Percentiles rank a stretch among this genome's conserved stretches.
Conservation (phyloP, 1,140 invertebrate genomes). For the Mya arenaria region DNA sequence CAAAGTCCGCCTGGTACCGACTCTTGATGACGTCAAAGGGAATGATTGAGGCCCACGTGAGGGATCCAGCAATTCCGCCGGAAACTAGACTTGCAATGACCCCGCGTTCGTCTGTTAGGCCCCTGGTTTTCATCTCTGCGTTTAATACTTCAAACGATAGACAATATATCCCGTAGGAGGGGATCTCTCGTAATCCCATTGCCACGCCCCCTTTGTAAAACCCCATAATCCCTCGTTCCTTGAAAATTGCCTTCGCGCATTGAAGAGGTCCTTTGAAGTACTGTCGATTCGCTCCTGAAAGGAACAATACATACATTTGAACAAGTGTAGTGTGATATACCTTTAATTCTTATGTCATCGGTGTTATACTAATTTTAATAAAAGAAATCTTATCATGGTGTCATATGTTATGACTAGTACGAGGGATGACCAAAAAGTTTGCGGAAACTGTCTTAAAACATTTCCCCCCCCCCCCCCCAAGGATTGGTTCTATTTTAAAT, state of each 20-base stretch:
- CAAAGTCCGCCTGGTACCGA: conserved; percentile 78
- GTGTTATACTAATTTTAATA: too few relatives aligned
- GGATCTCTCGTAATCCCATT: conserved; percentile 81
- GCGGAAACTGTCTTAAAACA: too few relatives aligned
- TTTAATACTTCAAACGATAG: conserved; percentile 83
- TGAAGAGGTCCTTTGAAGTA: conserved; percentile 66
- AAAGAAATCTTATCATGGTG: too few relatives aligned
- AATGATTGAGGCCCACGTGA: conserved; percentile 80
- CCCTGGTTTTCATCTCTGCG: conserved; percentile 42
- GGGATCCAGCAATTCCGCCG: conserved; percentile 84
- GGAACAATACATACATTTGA: not conserved
- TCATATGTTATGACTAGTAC: too few relatives aligned
- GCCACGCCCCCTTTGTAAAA: conserved; percentile 78
- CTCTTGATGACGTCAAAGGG: conserved; percentile 82
- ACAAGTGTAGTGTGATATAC: too few relatives aligned
- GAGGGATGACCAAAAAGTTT: too few relatives aligned
- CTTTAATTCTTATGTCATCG: too few relatives aligned
- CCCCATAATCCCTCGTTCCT: conserved; percentile 55
- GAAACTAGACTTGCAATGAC: conserved; percentile 78
- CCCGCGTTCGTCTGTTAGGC: conserved; percentile 56
- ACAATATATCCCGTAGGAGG: conserved; percentile 86
- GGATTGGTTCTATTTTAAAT: too few relatives aligned
- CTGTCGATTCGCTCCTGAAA: not conserved
- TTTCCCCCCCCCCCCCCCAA: too few relatives aligned
- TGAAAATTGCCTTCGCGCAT: conserved; percentile 59